phyloP scores from a whole-genome alignment of 2,888 invertebrate genomes.

The Hyposoter didymator region DNA sequence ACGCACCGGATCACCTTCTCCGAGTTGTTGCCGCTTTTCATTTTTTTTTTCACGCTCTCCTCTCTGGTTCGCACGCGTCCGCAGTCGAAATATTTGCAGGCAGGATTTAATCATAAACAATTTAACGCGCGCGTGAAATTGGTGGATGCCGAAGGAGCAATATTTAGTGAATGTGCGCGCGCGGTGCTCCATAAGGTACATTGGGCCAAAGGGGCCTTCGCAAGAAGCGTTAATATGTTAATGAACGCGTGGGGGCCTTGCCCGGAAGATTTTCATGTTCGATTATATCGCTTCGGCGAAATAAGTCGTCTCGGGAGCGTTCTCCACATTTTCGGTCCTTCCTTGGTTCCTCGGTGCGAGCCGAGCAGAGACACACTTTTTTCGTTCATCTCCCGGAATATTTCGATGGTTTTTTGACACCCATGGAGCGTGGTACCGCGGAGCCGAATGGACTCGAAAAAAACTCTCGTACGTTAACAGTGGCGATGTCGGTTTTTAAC shows the following conservation, averaged over 20 bases:
- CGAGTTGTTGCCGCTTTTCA: background rate
- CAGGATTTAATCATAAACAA: slow-evolving; percentile 23
- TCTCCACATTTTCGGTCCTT: background rate
- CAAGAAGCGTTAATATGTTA: slow-evolving; percentile 76
- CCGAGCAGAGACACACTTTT: background rate
- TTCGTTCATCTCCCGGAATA: slow-evolving; percentile 49
- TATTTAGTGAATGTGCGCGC: background rate
- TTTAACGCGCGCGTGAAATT: slow-evolving; percentile 29
- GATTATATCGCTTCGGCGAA: slow-evolving; percentile 74
- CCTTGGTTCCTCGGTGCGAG: background rate
- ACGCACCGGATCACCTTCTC: slow-evolving; percentile 33
- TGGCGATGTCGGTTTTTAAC: slow-evolving; percentile 39
- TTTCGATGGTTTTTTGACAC: slow-evolving; percentile 51
- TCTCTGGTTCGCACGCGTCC: slow-evolving; percentile 38
- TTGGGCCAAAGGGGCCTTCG: slow-evolving; percentile 63
- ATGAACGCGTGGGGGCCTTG: slow-evolving; percentile 75
- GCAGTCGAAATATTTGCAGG: slow-evolving; percentile 46
- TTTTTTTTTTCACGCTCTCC: background rate
- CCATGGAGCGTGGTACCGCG: background rate
- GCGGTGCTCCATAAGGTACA: slow-evolving; percentile 52
- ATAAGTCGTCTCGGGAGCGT: slow-evolving; percentile 53
- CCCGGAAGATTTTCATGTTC: slow-evolving; percentile 73
- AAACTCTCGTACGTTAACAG: slow-evolving; percentile 19
- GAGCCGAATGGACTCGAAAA: background rate
- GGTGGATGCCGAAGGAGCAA: background rate